Conservation (phyloP, 2,113 vertebrate genomes). For the Peromyscus maniculatus region DNA sequence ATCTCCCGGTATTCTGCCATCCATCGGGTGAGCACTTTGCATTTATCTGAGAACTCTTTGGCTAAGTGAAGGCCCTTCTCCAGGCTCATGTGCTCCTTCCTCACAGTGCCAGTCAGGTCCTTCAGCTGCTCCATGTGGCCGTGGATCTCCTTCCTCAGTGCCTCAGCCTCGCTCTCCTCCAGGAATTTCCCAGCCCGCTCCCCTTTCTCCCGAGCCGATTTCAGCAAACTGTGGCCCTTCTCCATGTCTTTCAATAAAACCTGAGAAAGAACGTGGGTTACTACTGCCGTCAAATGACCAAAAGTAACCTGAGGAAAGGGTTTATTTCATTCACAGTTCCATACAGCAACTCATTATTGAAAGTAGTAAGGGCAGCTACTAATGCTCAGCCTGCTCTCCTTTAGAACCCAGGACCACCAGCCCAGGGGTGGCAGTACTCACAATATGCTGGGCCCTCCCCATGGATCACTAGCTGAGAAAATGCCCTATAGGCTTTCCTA, state of each 20-base stretch:
- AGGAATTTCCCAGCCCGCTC: slow-evolving; percentile 92
- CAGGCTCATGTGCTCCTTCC: slow-evolving; percentile 91
- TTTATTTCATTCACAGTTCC: neutral
- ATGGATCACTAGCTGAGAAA: neutral
- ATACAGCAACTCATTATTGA: too few species aligned
- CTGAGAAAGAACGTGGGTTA: slow-evolving; percentile 75
- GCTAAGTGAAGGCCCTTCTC: slow-evolving; percentile 93
- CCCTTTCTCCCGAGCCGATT: slow-evolving; percentile 93
- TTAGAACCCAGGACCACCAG: neutral
- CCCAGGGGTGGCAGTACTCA: neutral
- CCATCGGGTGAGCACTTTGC: slow-evolving; percentile 94
- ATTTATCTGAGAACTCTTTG: slow-evolving; percentile 96
- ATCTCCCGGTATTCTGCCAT: slow-evolving; percentile 90
- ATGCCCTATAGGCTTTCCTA: too few species aligned
- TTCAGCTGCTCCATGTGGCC: slow-evolving; percentile 91
- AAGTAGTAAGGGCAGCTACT: neutral
- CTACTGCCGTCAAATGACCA: neutral
- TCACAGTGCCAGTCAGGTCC: slow-evolving; percentile 91
- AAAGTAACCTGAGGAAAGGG: neutral
- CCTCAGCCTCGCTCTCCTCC: slow-evolving; percentile 89
- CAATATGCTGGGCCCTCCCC: neutral
- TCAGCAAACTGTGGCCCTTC: slow-evolving; percentile 93
- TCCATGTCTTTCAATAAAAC: slow-evolving; percentile 92
- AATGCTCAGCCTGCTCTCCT: neutral
- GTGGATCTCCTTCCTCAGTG: slow-evolving; percentile 91